Conservation (phyloP, 2,888 invertebrate genomes). For the Cheilosia pagana region DNA sequence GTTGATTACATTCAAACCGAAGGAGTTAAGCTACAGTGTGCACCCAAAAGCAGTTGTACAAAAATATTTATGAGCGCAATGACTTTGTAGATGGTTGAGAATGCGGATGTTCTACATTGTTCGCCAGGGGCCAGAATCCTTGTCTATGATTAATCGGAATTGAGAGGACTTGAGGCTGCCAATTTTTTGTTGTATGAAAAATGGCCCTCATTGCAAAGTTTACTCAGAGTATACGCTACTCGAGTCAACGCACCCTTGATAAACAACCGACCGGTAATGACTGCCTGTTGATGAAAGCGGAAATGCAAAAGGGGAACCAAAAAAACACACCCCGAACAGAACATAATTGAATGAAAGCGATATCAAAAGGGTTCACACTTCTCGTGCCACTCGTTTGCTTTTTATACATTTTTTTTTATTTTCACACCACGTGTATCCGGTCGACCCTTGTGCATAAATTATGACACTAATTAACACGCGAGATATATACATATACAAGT, state of each 20-base stretch:
- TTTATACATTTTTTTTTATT: too few species aligned
- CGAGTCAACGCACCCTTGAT: slow-evolving; percentile 59
- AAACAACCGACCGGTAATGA: slow-evolving; percentile 59
- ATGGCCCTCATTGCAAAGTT: not conserved
- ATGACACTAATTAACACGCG: slow-evolving; percentile 71
- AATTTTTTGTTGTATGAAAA: slow-evolving; percentile 53
- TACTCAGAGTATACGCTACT: slow-evolving; percentile 4
- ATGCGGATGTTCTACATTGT: slow-evolving; percentile 49
- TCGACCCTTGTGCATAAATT: slow-evolving; percentile 70
- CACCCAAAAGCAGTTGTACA: not conserved
- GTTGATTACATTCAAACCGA: slow-evolving; percentile 47
- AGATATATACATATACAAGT: slow-evolving; percentile 40
- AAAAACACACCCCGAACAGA: slow-evolving; percentile 36
- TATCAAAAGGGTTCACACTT: slow-evolving; percentile 54
- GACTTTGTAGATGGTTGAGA: slow-evolving; percentile 41
- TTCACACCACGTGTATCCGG: slow-evolving; percentile 61
- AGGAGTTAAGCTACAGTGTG: not conserved
- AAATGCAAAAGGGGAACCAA: not conserved
- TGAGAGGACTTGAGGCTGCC: slow-evolving; percentile 48
- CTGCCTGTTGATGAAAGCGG: slow-evolving; percentile 35
- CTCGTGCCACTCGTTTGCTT: not conserved
- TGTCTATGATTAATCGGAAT: slow-evolving; percentile 38
- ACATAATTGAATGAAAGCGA: slow-evolving; percentile 57
- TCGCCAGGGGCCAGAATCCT: not conserved
- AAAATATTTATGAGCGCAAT: slow-evolving; percentile 59